Evolutionary conservation across 1,140 invertebrate species (phyloP), one percentile per base, ranked within the genome.

Genomic region (Zaprionus vittiger): DNA sequence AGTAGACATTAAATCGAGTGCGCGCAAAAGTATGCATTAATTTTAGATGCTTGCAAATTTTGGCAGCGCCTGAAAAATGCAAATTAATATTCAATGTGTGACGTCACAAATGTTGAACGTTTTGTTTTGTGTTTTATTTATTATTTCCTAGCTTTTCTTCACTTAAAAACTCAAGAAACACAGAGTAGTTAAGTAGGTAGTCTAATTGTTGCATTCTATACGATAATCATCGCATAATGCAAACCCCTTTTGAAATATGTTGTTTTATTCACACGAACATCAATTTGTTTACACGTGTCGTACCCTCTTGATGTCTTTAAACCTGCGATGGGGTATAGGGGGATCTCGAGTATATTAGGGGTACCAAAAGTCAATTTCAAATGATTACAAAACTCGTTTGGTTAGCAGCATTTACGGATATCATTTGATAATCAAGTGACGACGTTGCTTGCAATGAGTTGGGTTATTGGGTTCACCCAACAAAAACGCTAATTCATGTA

Each of bases 341-440:
- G 6, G 9, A 28, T 28, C n/a, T 47, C 41, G 7, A 56, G 24
- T 56, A 26, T n/a, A 15, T 56, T 56, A n/a, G 54, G 22, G 26
- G 26, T 15, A 44, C n/a, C 41, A 17, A 63, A 61, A 49, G 11
- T 49, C 44, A 55, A 31, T 54, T 12, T 22, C 24, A 56, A 64
- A 64, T 17, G 4, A 34, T 55, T 56, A 56, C 17, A 54, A 71
- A 71, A 71, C 49, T 28, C 34, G 60, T 57, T 71, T 64, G 31
- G 44, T 61, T 57, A 67, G 41, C 65, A 44, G 54, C 54, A 34
- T 24, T 57, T 57, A 52, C 26, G 26, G 28, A 37, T 59, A 38
- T 34, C 9, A 57, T 49, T 34, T 37, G 20, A 38, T 37, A 15
- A 61, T 31, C n/a, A 63, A 52, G 28, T 22, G 17, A 56, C 54